Evolutionary conservation across 2,113 vertebrate species (phyloP), one percentile per base, ranked within the genome.

Genomic region (Ciconia stormi): DNA sequence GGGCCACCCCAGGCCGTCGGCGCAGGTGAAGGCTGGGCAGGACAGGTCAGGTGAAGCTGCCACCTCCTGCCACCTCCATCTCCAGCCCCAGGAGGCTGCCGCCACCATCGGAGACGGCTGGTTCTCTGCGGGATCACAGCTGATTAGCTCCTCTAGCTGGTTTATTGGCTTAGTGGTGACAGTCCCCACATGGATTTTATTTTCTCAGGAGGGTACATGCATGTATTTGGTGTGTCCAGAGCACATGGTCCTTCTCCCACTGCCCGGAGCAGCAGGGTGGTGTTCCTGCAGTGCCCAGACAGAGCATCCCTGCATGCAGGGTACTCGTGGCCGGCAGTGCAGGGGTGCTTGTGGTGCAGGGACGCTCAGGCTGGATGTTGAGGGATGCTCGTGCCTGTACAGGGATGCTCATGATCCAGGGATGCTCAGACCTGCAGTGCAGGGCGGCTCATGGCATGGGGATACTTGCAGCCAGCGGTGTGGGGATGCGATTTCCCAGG

Each of bases 111-210:
- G 55, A 82, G 87, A 30, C 0, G 1, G 46, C 58, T 67, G 71
- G 53, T 78, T 56, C 72, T 52, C 81, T 49, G 56, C 2, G 0
- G 65, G 76, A 61, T 50, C 15, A 3, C 83, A 87, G 86, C 56
- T 87, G 70, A 74, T 76, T 32, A 82, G 67, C 80, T 86, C 66
- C 71, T 94, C 52, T 63, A 71, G 58, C 83, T 71, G 42, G 49
- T 90, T 96, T 93, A 34, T 83, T 81, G 62, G 59, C 59, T 81
- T 63, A 69, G 34, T 26, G 25, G 49, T 79, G 38, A 32, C 34
- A 12, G 58, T 84, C 29, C 14, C 42, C 65, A 25, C 27, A 9
- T 66, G 47, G 38, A 55, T 89, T 91, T 69, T 40, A 25, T 89
- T 95, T 89, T 84, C 77, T 26, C 29, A 25, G 34, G 82, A 72